Conservation (phyloP, 2,888 invertebrate species). For the Parnassius glacialis region DNA sequence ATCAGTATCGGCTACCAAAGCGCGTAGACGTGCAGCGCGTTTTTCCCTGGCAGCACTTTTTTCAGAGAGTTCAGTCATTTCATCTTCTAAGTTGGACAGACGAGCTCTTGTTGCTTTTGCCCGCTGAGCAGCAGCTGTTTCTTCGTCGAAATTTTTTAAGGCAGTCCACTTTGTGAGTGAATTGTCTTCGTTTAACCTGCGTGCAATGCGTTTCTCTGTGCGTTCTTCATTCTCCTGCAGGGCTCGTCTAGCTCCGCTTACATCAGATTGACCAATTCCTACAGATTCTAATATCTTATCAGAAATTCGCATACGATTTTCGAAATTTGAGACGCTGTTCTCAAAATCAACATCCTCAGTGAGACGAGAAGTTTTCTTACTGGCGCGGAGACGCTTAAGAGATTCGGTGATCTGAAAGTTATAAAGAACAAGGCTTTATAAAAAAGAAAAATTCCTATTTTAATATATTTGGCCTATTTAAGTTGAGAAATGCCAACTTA, state of each 20-base stretch:
- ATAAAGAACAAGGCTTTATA: not conserved
- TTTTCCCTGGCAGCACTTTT: conserved; percentile 86
- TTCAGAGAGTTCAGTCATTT: conserved; percentile 87
- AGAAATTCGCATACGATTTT: conserved; percentile 81
- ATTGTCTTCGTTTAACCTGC: conserved; percentile 65
- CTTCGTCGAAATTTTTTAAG: conserved; percentile 68
- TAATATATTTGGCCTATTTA: too few species aligned
- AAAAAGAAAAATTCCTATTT: too few species aligned
- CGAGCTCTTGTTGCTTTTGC: conserved; percentile 85
- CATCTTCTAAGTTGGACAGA: conserved; percentile 86
- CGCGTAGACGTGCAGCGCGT: conserved; percentile 85
- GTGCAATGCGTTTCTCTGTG: conserved; percentile 70
- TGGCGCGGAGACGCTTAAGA: conserved; percentile 81
- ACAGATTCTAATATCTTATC: conserved; percentile 84
- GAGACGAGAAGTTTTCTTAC: conserved; percentile 81
- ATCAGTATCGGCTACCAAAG: conserved; percentile 84
- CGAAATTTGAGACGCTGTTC: conserved; percentile 78
- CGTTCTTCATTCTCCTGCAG: conserved; percentile 72
- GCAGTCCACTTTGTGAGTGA: conserved; percentile 84
- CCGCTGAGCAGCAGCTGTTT: conserved; percentile 82
- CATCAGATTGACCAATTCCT: conserved; percentile 81
- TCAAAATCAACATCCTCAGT: conserved; percentile 84
- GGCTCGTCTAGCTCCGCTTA: conserved; percentile 72
- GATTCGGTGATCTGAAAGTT: conserved; percentile 78
- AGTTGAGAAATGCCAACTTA: too few species aligned